Conservation (phyloP, 2,113 vertebrate species). For the Hippocampus zosterae region DNA sequence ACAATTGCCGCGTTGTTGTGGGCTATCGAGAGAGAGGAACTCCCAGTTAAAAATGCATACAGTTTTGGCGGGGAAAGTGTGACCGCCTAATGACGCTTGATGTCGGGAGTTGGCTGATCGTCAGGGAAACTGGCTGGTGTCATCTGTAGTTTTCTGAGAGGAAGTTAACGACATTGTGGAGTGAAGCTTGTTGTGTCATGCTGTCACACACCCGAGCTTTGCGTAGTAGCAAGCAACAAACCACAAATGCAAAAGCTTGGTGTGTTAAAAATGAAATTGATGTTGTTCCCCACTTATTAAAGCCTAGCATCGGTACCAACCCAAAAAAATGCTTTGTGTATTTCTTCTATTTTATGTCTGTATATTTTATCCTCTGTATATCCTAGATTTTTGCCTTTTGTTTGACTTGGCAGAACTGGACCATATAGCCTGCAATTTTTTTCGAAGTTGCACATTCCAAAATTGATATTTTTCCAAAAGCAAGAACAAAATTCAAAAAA, state of each 20-base stretch:
- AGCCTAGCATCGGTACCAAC: too few species aligned
- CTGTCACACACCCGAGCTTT: not conserved
- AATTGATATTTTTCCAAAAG: too few species aligned
- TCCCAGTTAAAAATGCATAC: constrained; percentile 40
- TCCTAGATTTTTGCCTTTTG: not conserved
- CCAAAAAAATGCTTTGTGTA: too few species aligned
- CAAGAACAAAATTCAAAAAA: too few species aligned
- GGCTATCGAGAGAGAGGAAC: constrained; percentile 18
- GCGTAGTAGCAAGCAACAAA: not conserved
- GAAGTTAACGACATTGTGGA: constrained; percentile 15
- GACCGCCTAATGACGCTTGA: constrained; percentile 32
- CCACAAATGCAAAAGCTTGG: not conserved
- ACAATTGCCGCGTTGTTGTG: constrained; percentile 41
- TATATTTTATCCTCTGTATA: too few species aligned
- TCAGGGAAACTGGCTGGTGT: constrained; percentile 48
- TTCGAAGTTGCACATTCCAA: too few species aligned
- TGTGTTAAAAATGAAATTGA: not conserved
- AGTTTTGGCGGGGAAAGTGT: constrained; percentile 27
- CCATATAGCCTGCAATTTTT: too few species aligned
- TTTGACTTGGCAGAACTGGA: not conserved
- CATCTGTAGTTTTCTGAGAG: constrained; percentile 36
- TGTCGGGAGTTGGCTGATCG: constrained; percentile 41
- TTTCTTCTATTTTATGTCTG: too few species aligned
- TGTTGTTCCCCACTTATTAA: too few species aligned
- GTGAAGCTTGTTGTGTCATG: constrained; percentile 7